phyloP scores from a whole-genome alignment of 1,140 invertebrate species.

The Archegozetes longisetosus region DNA sequence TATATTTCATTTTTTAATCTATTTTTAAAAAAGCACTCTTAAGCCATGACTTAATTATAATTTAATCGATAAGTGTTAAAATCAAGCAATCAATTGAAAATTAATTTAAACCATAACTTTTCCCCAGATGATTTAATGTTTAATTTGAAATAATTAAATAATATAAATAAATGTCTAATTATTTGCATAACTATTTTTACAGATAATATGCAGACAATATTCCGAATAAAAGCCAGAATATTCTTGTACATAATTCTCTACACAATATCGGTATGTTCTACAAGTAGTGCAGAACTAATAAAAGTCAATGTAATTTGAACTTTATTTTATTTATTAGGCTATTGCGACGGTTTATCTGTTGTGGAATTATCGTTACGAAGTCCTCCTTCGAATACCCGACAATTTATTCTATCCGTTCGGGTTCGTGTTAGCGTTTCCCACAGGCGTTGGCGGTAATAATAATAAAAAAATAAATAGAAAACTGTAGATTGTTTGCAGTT shows the following conservation, averaged over 20 bases:
- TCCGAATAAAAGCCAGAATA: not conserved
- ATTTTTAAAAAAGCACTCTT: too few species aligned
- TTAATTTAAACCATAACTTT: too few species aligned
- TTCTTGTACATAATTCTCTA: constrained; percentile 7
- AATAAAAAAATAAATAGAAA: too few species aligned
- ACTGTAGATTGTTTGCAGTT: too few species aligned
- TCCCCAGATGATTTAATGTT: too few species aligned
- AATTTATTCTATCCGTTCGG: constrained; percentile 17
- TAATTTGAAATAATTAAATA: too few species aligned
- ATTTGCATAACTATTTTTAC: too few species aligned
- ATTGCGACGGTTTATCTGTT: constrained; percentile 9
- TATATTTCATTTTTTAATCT: too few species aligned
- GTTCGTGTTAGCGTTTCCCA: constrained; percentile 17
- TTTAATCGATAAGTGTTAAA: too few species aligned
- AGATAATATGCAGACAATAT: not conserved
- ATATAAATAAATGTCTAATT: too few species aligned
- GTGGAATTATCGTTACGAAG: constrained; percentile 15
- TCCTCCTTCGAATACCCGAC: constrained; percentile 12
- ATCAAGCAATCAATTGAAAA: too few species aligned
- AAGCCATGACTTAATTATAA: too few species aligned
- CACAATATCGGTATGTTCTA: constrained; percentile 6
- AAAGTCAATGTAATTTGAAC: not conserved
- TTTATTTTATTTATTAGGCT: constrained; percentile 10
- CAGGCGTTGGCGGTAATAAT: constrained; percentile 3
- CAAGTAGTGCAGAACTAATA: not conserved